Conservation (phyloP, 2,888 invertebrate genomes). For the Gasteruption jaculator region DNA sequence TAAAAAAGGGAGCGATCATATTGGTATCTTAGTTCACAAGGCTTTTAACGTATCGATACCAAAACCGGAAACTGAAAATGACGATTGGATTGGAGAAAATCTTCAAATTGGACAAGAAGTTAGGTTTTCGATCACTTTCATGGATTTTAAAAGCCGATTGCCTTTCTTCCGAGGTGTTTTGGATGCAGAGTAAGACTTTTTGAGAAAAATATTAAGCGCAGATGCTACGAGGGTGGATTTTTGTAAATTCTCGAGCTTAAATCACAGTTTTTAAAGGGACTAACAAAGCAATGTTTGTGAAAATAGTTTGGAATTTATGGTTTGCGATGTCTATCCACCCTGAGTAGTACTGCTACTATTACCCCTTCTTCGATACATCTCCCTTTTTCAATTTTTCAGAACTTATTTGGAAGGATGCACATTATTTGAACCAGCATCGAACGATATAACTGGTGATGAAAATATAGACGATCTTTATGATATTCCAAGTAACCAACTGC, state of each 20-base stretch:
- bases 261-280: too few species aligned
- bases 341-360: too few species aligned
- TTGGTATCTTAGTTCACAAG: slow-evolving; percentile 66
- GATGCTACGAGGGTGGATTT: too few species aligned
- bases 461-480: slow-evolving; percentile 12
- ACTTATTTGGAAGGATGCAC: slow-evolving; percentile 32
- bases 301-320: too few species aligned
- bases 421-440: slow-evolving; percentile 14
- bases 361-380: neutral
- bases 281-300: too few species aligned
- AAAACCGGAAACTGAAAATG: slow-evolving; percentile 53
- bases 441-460: slow-evolving; percentile 4
- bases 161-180: slow-evolving; percentile 65
- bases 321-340: too few species aligned
- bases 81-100: slow-evolving; percentile 58
- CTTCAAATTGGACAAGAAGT: slow-evolving; percentile 61
- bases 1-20: slow-evolving; percentile 63
- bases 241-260: too few species aligned
- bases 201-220: too few species aligned
- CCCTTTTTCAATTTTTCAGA: slow-evolving; percentile 21
- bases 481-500: slow-evolving; percentile 2
- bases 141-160: slow-evolving; percentile 59
- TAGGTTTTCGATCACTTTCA: slow-evolving; percentile 57
- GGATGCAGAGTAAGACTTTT: slow-evolving; percentile 54
- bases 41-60: slow-evolving; percentile 69